phyloP scores from a whole-genome alignment of 2,113 vertebrate species.

The Neotoma lepida region DNA sequence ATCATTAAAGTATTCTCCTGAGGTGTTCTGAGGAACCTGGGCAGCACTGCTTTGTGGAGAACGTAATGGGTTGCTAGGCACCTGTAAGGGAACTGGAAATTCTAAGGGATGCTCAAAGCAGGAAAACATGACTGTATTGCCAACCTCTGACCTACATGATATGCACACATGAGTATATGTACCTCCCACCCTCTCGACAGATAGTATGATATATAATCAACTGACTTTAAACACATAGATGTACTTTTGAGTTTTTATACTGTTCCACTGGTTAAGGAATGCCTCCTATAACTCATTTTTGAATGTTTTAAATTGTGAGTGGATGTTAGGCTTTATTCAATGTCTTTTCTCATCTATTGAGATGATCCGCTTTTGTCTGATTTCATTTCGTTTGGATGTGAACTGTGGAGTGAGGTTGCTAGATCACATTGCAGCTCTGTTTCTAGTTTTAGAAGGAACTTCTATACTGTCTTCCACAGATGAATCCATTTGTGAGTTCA shows the following conservation, averaged over 20 bases:
- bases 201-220: background rate
- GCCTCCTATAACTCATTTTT: background rate
- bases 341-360: background rate
- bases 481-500: background rate
- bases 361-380: background rate
- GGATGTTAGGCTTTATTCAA: background rate
- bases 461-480: background rate
- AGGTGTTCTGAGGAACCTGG: background rate
- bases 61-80: background rate
- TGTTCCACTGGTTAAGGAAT: background rate
- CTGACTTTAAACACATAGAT: background rate
- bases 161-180: background rate
- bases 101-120: background rate
- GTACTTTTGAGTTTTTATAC: background rate
- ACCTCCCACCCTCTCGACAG: accelerated
- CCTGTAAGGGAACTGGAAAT: background rate
- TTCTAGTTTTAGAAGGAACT: background rate
- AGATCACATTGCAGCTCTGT: background rate
- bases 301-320: background rate
- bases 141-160: background rate
- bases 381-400: background rate
- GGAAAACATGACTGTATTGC: background rate
- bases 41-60: background rate
- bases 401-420: background rate
- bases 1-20: background rate